Evolutionary conservation across 2,797 vertebrate genomes (phyloP), one percentile per base, ranked within the genome.

Genomic region (Micrastur ruficollis): DNA sequence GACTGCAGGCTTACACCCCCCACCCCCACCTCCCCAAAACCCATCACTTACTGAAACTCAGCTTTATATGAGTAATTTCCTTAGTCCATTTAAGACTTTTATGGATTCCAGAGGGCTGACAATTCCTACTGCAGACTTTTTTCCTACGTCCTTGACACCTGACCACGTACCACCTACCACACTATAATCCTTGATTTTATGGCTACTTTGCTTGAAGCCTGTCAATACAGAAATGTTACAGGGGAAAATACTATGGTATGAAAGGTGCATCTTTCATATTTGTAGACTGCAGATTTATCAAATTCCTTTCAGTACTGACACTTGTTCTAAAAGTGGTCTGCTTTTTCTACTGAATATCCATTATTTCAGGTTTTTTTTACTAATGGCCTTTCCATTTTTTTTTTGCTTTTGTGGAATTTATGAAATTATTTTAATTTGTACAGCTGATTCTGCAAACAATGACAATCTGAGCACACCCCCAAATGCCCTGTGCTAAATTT

Each of bases 401-500:
- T 82, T 72, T 27, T 11, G 4, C 26, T 70, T 78, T 42, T n/a
- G 20, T 73, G 46, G 32, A 47, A 59, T 55, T 25, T 38, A 71
- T 22, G 25, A 29, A 42, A n/a, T 38, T 36, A n/a, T 49, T 62
- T 70, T 73, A 9, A 79, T 71, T 75, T 66, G 58, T 65, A 53
- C 31, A 80, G 21, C 26, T 42, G 13, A 74, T 32, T 70, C 83
- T 81, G 65, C n/a, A 61, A 81, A 49, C 34, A 74, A 23, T 16
- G 26, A 66, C 34, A 68, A 81, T 53, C 50, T 75, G 52, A 66
- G 63, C 56, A 86, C n/a, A 20, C 5, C 27, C 31, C 66, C 20
- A 87, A 89, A 86, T 3, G n/a, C 63, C 70, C 63, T 79, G 34
- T 53, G 52, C 97, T 96, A 82, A 71, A 97, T 90, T 90, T 96